Base-by-base conservation (phyloP, 1,140 invertebrate species). In the Drosophila kanapiae region DNA sequence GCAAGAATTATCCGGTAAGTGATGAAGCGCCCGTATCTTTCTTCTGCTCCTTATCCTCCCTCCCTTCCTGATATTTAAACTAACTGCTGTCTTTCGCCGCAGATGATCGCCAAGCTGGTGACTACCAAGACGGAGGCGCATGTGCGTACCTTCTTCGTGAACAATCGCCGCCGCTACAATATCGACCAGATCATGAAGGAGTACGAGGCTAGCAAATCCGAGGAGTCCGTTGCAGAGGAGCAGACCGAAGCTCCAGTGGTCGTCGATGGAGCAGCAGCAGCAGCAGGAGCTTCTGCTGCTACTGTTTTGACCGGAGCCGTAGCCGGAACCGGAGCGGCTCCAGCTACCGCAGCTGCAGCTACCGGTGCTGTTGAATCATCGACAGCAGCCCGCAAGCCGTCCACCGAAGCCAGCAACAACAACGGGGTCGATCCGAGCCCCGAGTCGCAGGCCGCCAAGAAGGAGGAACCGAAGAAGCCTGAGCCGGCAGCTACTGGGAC, bases 71-170 rank as follows among this genome's bases (percentile, higher is more conserved):
- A 23, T 23, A 23, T 23, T 2, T 23, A 23, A 23, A 23, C 31
- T 31, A 31, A 75, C 38, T 51, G 9, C 16, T 62, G 11, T 10
- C 43, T 1, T 9, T 6, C 23, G 1, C 2, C 11, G 13, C 48
- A 93, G 92, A 97, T 97, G 27, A 99, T 99, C 71, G 97, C 98
- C 14, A 98, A 99, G 93, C 96, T 98, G 6, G 96, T 99, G 69
- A 97, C 97, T 57, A 99, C 98, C 29, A 99, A 99, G 94, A 98
- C 97, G 4, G 98, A 99, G 93, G 95, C 96, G 38, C 98, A 99
- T 93, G 94, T 99, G 16, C 95, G 97, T 62, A 96, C 95, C 33
- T 99, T 99, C 53, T 94, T 99, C 97, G 95, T 97, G 0, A 98
- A 97, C 84, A 98, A 99, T 93, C 95, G 97, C 48, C 95, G 97